Conservation (phyloP, 2,113 vertebrate genomes). For the Sciurus niger region DNA sequence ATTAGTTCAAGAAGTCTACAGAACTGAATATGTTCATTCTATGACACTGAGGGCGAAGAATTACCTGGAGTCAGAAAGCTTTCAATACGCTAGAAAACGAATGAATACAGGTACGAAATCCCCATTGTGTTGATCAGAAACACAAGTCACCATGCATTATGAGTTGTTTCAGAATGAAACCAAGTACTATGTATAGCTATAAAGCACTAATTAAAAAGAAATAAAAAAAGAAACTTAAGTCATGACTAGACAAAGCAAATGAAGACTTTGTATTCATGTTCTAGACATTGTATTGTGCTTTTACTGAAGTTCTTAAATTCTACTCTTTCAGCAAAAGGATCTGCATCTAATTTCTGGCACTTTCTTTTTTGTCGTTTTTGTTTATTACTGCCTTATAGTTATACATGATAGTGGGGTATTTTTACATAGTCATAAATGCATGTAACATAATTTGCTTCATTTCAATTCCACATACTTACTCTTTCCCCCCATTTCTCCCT, state of each 20-base stretch:
- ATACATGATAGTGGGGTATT: no score
- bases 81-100: neutral
- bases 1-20: neutral
- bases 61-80: neutral
- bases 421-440: no score
- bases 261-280: neutral
- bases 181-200: no score
- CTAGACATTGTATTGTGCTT: neutral
- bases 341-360: neutral
- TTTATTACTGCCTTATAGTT: no score
- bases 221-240: neutral
- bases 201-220: no score
- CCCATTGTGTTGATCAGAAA: neutral
- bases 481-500: no score
- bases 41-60: neutral
- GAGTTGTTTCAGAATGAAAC: no score
- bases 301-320: neutral
- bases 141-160: no score
- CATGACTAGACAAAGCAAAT: neutral
- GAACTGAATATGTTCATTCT: neutral
- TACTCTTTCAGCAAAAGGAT: neutral
- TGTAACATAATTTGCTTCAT: no score
- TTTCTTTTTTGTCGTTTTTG: neutral
- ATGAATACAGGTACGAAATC: neutral
- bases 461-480: no score